phyloP scores from a whole-genome alignment of 1,140 invertebrate genomes.

The Drosophila yakuba region DNA sequence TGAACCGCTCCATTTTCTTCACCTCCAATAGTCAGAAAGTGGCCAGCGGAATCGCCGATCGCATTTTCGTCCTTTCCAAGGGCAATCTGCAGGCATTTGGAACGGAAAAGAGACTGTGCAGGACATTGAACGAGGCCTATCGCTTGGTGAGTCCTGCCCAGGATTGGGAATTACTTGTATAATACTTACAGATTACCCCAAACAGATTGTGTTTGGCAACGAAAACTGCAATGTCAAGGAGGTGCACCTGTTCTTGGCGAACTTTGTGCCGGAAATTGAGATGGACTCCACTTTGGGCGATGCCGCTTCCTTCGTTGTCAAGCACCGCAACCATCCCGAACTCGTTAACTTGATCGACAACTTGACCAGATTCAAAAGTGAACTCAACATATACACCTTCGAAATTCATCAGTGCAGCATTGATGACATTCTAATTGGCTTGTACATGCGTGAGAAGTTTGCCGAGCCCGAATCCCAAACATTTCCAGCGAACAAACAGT shows the following conservation, averaged over 20 bases:
- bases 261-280: constrained; percentile 11
- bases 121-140: constrained; percentile 17
- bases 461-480: background rate
- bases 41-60: constrained; percentile 53
- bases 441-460: background rate
- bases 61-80: constrained; percentile 34
- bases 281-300: constrained; percentile 30
- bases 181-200: too few species aligned
- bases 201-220: constrained; percentile 28
- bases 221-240: constrained; percentile 12
- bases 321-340: background rate
- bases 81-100: constrained; percentile 16
- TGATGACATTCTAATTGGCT: constrained; percentile 7
- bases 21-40: constrained; percentile 41
- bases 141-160: constrained; percentile 37
- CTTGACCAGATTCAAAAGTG: background rate
- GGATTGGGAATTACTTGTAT: too few species aligned
- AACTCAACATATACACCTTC: constrained; percentile 35
- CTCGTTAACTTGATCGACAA: constrained; percentile 20
- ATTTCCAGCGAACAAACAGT: too few species aligned
- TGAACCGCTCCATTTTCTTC: constrained; percentile 38
- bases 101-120: constrained; percentile 13
- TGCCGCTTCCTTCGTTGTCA: constrained; percentile 15
- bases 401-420: constrained; percentile 25
- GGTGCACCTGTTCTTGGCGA: constrained; percentile 18